Base-by-base conservation (phyloP, 2,797 vertebrate genomes). In the Ibycter americanus region DNA sequence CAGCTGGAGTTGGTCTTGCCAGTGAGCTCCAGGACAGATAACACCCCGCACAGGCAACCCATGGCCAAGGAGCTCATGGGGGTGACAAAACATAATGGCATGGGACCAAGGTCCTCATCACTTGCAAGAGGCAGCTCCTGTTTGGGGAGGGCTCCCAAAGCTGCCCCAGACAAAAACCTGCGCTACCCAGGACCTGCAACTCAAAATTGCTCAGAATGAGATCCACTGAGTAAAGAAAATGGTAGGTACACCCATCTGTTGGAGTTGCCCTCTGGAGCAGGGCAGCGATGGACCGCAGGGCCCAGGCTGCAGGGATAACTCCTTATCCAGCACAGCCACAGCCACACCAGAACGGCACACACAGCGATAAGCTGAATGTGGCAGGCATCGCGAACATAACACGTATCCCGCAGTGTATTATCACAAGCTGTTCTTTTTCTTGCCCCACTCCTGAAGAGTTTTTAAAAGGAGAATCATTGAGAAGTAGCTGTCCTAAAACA, bases 41-140 rank as follows among this genome's bases (percentile, higher is more conserved):
- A 49, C 0, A 4, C 27, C 21, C 56, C 6, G 1, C 0, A 1
- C 3, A 31, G 46, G 31, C 14, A 66, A 9, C 9, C 26, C 15
- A 2, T 2, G 26, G 26, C 31, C n/a, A 25, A 63, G n/a, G 17
- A 65, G 34, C 36, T 87, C 55, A 23, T 3, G 1, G 8, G 9
- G 8, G 3, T 36, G 40, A 12, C 40, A 81, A 90, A 71, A 40
- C 31, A 49, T 0, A 6, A 12, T 21, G 29, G 14, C 46, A 11
- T 1, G 8, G 36, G 40, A 68, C 34, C 13, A 23, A 71, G 40
- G 20, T 38, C 18, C 20, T 89, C 40, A 55, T 12, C 36, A 27
- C 26, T 68, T 46, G 46, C 34, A 44, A n/a, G 27, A 86, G 25
- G n/a, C 46, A 92, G 36, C 49, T 94, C 18, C 77, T 84, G 13